Conservation (phyloP, 1,140 invertebrate species). For the Sycobia sp. region DNA sequence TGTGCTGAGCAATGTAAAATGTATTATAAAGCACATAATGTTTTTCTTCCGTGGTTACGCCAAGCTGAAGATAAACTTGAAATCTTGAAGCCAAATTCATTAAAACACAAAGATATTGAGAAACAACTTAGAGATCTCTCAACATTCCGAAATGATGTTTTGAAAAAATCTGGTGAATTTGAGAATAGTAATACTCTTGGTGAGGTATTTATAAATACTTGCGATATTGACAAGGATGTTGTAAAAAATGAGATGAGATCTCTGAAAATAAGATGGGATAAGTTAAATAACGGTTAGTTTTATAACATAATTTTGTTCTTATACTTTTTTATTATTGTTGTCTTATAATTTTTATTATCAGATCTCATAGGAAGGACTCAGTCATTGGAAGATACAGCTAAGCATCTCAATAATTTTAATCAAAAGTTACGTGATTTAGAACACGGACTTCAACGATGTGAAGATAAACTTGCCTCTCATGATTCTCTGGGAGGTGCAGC, state of each 20-base stretch:
- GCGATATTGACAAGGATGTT: conserved; percentile 88
- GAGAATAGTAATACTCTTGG: conserved; percentile 85
- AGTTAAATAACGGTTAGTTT: conserved; percentile 77
- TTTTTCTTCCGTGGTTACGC: conserved; percentile 86
- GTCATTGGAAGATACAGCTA: conserved; percentile 82
- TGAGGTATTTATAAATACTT: conserved; percentile 82
- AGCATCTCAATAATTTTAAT: conserved; percentile 82
- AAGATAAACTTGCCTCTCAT: conserved; percentile 84
- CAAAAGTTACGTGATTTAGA: conserved; percentile 84
- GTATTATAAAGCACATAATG: conserved; percentile 82
- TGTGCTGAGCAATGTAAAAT: conserved; percentile 92
- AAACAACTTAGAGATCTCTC: conserved; percentile 89
- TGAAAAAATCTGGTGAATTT: conserved; percentile 90
- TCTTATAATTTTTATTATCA: conserved; percentile 32
- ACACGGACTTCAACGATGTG: conserved; percentile 81
- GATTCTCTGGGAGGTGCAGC: conserved; percentile 78
- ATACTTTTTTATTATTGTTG: background rate
- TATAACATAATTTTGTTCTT: background rate
- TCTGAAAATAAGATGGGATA: conserved; percentile 88
- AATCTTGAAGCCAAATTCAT: conserved; percentile 76
- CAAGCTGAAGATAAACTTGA: conserved; percentile 86
- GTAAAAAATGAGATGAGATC: conserved; percentile 81
- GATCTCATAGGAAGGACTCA: conserved; percentile 69
- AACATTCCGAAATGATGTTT: conserved; percentile 88
- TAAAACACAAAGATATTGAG: conserved; percentile 85